Base-by-base conservation (phyloP, 1,140 invertebrate genomes). In the Drosophila mojavensis region DNA sequence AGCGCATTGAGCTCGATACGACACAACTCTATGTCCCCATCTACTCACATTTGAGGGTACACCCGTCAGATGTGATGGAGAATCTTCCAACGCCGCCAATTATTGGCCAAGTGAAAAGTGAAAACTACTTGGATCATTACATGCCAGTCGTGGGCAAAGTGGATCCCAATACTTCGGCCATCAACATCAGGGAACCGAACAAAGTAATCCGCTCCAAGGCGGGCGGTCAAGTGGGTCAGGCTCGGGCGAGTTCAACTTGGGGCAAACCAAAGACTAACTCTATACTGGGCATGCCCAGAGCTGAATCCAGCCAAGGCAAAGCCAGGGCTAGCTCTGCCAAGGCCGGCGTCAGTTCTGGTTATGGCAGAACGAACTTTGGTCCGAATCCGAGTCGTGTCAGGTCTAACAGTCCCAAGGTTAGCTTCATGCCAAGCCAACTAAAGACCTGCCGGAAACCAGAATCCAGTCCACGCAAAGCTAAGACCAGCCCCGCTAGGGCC, bases 11-110 rank as follows among this genome's bases (percentile, higher is more conserved):
- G 33, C 90, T 95, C 43, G 93, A 94, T 69, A 94, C 93, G 69
- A 92, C 93, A 10, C 80, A 94, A 28, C 84, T 91, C 26, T 92
- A 95, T 93, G 94, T 94, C 78, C 94, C 94, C 36, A 92, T 95
- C 43, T 95, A 94, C 79, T 81, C 92, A 30, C 94, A 94, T 88
- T 90, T 95, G 55, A 93, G 93, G 77, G 93, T 93, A 55, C 91
- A 93, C 71, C 89, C 92, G 13, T 92, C 94, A 5, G 79, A 91
- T 65, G 80, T 92, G 65, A 91, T 94, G 50, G 91, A 93, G 41
- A 80, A 92, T 20, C 92, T 93, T 55, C 84, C 91, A 43, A 93
- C 93, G 68, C 94, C 94, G 1, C 82, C 91, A 47, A 77, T 93
- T 15, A 93, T 94, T 75, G 86, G 85, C 17, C 82, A 86, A 11